Evolutionary conservation across 2,797 vertebrate species (phyloP).

Genomic region (Danio choprae): DNA sequence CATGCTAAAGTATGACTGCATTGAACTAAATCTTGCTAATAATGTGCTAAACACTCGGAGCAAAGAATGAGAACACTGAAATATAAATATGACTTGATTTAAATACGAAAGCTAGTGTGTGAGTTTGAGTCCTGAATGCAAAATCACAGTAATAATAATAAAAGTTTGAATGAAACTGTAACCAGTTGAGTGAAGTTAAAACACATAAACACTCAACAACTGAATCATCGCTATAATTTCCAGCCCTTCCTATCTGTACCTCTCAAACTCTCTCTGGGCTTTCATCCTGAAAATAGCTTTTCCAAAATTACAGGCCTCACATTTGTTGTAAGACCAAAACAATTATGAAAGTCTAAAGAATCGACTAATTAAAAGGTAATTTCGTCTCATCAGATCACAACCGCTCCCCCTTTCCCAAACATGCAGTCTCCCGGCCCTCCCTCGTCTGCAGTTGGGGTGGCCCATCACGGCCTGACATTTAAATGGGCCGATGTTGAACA

Average conservation of each 20-base stretch:
- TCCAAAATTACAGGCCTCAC: constrained; percentile 81
- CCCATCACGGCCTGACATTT: constrained; percentile 91
- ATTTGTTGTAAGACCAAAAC: constrained; percentile 85
- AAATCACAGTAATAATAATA: no score
- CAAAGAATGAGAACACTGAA: no score
- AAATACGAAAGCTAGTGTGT: no score
- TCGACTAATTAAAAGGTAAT: constrained; percentile 88
- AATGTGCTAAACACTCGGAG: no score
- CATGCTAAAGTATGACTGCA: no score
- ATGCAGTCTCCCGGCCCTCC: constrained; percentile 78
- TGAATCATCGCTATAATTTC: constrained; percentile 33
- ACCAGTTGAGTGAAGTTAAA: constrained; percentile 55
- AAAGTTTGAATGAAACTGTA: constrained; percentile 22
- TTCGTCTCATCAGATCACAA: constrained; percentile 90
- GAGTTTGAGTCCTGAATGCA: no score
- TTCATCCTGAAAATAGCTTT: constrained; percentile 79
- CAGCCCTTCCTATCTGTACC: constrained; percentile 41
- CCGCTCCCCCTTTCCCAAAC: constrained; percentile 67
- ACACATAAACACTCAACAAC: constrained; percentile 55
- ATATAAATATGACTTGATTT: no score
- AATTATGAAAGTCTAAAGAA: constrained; percentile 89
- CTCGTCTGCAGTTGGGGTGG: constrained; percentile 80
- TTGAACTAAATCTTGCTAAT: no score
- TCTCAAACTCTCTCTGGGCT: constrained; percentile 71
- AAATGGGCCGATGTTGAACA: constrained; percentile 93